Conservation (phyloP, 2,113 vertebrate genomes). For the Calyptommatus sinebrachiatus region DNA sequence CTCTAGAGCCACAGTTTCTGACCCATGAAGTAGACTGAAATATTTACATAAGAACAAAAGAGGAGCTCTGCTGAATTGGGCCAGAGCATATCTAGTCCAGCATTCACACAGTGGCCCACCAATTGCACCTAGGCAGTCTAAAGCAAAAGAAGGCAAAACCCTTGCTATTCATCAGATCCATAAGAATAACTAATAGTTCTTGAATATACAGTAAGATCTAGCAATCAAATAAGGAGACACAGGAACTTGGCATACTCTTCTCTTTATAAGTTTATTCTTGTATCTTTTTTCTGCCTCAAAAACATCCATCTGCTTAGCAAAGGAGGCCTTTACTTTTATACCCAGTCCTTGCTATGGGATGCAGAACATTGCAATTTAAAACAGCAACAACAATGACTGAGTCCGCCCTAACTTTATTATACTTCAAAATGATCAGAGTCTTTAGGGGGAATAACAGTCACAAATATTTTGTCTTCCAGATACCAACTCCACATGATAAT, state of each 20-base stretch:
- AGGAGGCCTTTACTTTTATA: conserved; percentile 7
- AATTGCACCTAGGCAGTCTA: no score
- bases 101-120: no score
- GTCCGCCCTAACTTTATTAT: neutral
- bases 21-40: no score
- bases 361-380: neutral
- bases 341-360: neutral
- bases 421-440: neutral
- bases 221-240: neutral
- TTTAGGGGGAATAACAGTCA: neutral
- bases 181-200: neutral
- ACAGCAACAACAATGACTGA: neutral
- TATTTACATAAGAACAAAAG: no score
- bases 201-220: neutral
- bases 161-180: neutral
- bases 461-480: conserved; percentile 27
- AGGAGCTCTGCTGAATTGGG: no score
- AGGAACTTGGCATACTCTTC: neutral
- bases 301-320: neutral
- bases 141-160: neutral
- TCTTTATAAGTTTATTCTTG: neutral
- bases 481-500: conserved; percentile 29
- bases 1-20: no score
- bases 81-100: no score
- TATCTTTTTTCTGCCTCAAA: neutral